These are phyloP conservation scores for Erythrocebus patas DNA, from an alignment of 2,113 vertebrate species.

Conservation along the genomic window DNA sequence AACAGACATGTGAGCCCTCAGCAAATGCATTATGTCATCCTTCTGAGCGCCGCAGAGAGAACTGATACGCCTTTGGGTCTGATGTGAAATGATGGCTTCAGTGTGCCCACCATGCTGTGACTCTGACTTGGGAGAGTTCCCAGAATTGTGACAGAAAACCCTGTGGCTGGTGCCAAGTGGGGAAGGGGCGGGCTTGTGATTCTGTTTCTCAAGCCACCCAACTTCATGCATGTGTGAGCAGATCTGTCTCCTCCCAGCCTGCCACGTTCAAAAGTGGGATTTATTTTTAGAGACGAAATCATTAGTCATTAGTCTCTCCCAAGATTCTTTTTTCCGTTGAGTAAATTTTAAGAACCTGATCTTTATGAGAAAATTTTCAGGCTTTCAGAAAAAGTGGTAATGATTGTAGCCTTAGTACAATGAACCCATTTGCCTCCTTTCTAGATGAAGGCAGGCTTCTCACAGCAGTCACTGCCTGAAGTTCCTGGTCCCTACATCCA, in stretches of 20 bases:
- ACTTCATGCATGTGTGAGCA: background rate
- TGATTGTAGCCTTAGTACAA: conserved; percentile 55
- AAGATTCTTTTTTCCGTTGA: conserved; percentile 25
- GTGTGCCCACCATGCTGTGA: conserved; percentile 51
- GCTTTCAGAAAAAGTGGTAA: conserved; percentile 54
- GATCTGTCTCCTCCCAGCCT: conserved; percentile 52
- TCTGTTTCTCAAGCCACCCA: conserved; percentile 26
- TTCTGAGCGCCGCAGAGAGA: conserved; percentile 30
- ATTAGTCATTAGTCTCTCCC: conserved; percentile 69
- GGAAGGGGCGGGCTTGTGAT: background rate
- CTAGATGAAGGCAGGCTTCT: conserved; percentile 32
- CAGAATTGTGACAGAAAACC: conserved; percentile 19
- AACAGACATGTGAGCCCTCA: conserved; percentile 67
- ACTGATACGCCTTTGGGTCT: conserved; percentile 50
- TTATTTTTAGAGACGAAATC: conserved; percentile 75
- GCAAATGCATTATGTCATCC: conserved; percentile 63
- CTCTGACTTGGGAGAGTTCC: conserved; percentile 42
- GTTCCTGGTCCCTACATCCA: background rate
- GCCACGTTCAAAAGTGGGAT: conserved; percentile 41
- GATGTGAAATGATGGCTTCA: conserved; percentile 68
- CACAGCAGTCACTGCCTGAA: background rate
- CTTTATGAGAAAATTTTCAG: conserved; percentile 64
- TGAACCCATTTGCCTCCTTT: conserved; percentile 22
- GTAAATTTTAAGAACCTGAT: conserved; percentile 65
- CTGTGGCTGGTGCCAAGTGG: background rate